These are phyloP conservation scores for Orchestes rusci DNA, from an alignment of 2,888 invertebrate species.

Conservation along the genomic window DNA sequence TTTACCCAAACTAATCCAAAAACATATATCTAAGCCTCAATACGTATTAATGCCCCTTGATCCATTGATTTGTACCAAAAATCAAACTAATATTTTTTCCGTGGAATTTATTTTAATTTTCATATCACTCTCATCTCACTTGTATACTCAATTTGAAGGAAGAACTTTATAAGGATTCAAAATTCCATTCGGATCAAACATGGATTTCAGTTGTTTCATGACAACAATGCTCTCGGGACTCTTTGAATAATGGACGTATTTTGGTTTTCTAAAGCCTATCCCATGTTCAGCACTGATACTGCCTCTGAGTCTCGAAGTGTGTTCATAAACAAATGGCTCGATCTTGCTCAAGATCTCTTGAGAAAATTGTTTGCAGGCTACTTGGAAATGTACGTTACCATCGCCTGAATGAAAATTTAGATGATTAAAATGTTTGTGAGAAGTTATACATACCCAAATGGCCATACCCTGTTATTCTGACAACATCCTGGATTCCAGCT, in stretches of 20 bases:
- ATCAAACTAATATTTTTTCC: no score
- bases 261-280: slow-evolving; percentile 80
- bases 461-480: slow-evolving; percentile 79
- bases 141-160: no score
- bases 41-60: no score
- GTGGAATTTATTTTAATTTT: no score
- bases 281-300: slow-evolving; percentile 98
- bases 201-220: slow-evolving; percentile 75
- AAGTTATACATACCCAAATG: slow-evolving; percentile 90
- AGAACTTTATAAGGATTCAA: slow-evolving; percentile 93
- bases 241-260: slow-evolving; percentile 79
- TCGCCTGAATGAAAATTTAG: slow-evolving; percentile 71
- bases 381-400: slow-evolving; percentile 91
- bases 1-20: no score
- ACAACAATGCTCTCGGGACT: slow-evolving; percentile 62
- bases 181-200: slow-evolving; percentile 91
- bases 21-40: no score
- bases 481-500: slow-evolving; percentile 48
- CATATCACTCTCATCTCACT: no score
- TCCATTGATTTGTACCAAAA: no score
- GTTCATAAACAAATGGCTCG: slow-evolving; percentile 91
- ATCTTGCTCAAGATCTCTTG: slow-evolving; percentile 56
- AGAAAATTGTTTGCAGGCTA: slow-evolving; percentile 63
- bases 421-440: no score
- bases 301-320: slow-evolving; percentile 70